phyloP scores from a whole-genome alignment of 2,797 vertebrate genomes.

The Agapornis canus region DNA sequence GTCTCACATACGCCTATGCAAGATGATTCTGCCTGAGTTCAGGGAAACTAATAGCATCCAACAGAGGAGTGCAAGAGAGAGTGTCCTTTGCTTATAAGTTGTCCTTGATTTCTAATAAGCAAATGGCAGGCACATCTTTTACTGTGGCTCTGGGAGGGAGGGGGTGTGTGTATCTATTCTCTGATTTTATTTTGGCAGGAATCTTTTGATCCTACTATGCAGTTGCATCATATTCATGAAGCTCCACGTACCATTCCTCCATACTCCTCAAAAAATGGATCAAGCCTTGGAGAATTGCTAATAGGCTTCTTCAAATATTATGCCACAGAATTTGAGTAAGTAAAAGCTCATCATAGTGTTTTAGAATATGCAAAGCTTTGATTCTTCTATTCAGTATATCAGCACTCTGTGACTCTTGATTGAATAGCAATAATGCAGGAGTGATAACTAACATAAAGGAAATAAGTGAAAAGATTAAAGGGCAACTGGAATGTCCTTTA shows the following conservation, averaged over 20 bases:
- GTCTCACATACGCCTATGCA: not conserved
- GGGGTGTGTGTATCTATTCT: not conserved
- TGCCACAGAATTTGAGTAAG: conserved; percentile 91
- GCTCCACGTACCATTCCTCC: conserved; percentile 82
- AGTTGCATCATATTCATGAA: conserved; percentile 88
- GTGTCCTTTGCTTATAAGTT: not conserved
- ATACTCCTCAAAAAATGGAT: conserved; percentile 87
- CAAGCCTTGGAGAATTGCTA: conserved; percentile 89
- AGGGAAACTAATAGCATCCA: not conserved
- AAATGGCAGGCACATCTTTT: not conserved
- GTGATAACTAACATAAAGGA: not conserved
- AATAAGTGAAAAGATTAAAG: not conserved
- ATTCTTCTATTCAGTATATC: not conserved
- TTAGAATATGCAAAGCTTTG: not conserved
- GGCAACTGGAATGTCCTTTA: not conserved
- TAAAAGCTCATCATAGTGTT: not conserved
- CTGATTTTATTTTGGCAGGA: conserved; percentile 79
- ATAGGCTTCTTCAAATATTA: conserved; percentile 95
- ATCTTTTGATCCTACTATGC: conserved; percentile 86
- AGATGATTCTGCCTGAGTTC: not conserved
- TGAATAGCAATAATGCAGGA: not conserved
- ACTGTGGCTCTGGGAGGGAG: not conserved
- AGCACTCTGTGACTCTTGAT: not conserved
- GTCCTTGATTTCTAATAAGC: not conserved
- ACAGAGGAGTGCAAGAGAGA: not conserved